phyloP scores from a whole-genome alignment of 2,797 vertebrate genomes.

The Crocidura indochinensis region DNA sequence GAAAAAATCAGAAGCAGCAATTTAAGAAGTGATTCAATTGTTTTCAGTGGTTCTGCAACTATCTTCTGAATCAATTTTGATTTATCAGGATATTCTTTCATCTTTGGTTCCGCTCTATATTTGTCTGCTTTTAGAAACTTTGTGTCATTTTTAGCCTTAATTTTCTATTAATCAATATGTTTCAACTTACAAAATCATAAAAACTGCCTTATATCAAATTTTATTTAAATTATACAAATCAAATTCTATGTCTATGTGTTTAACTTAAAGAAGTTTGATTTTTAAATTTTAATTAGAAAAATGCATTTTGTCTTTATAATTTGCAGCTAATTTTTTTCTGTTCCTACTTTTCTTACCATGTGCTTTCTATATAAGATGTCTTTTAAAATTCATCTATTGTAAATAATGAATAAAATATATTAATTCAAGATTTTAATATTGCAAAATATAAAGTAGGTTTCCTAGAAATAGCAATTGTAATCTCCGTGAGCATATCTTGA shows the following conservation, averaged over 20 bases:
- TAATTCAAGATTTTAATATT: background rate
- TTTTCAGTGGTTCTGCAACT: no score
- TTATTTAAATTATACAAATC: background rate
- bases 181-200: background rate
- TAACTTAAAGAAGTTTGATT: background rate
- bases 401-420: background rate
- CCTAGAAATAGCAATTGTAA: no score
- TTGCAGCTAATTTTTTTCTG: background rate
- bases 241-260: background rate
- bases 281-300: background rate
- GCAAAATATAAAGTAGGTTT: background rate
- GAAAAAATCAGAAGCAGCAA: no score
- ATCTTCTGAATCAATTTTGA: background rate
- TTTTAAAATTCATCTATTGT: background rate
- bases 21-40: no score
- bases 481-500: background rate
- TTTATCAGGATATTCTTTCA: background rate
- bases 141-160: accelerated
- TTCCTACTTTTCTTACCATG: background rate
- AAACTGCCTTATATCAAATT: no score
- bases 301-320: background rate
- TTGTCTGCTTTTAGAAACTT: background rate
- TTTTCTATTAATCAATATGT: background rate
- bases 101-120: background rate
- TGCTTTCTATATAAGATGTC: background rate